A percentile compares a stretch with the other conserved stretches of the same genome.
Evolutionary conservation across 1,140 invertebrate species (phyloP).

Genomic region (Leptinotarsa lineolata): DNA sequence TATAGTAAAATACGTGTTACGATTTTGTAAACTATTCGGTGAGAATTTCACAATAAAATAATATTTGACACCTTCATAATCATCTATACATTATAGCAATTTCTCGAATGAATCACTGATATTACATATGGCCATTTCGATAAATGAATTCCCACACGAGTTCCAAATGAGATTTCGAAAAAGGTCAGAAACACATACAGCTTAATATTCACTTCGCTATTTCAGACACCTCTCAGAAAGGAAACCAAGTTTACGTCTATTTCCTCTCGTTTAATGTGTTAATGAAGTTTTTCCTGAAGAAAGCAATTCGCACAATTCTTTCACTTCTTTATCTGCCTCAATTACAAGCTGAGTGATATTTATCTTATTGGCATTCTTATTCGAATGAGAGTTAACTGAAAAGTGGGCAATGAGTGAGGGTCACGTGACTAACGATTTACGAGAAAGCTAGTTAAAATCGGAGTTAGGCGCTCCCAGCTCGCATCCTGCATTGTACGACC

Average conservation of each 20-base stretch:
- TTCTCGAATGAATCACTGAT: too few relatives aligned
- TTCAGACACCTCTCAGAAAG: not conserved
- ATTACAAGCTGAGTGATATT: not conserved
- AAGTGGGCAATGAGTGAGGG: constrained; percentile 5
- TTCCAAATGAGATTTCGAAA: too few relatives aligned
- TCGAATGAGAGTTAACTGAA: not conserved
- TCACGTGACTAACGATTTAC: constrained; percentile 12
- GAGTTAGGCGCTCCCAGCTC: constrained; percentile 13
- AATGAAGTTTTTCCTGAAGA: not conserved
- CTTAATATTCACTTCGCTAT: too few relatives aligned
- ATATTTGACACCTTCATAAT: too few relatives aligned
- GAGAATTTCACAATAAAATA: too few relatives aligned
- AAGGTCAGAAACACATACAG: too few relatives aligned
- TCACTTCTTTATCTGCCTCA: not conserved
- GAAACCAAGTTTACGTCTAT: not conserved
- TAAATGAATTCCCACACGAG: too few relatives aligned
- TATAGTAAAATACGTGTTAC: too few relatives aligned
- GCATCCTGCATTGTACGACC: constrained; percentile 21
- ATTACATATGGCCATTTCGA: too few relatives aligned
- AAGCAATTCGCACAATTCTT: not conserved
- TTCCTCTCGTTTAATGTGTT: not conserved
- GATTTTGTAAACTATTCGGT: too few relatives aligned
- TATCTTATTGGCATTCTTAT: not conserved
- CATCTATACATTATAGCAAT: too few relatives aligned
- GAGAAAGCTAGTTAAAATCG: constrained; percentile 11